Evolutionary conservation across 2,888 invertebrate species (phyloP).

Genomic region (Diadegma fenestrale): DNA sequence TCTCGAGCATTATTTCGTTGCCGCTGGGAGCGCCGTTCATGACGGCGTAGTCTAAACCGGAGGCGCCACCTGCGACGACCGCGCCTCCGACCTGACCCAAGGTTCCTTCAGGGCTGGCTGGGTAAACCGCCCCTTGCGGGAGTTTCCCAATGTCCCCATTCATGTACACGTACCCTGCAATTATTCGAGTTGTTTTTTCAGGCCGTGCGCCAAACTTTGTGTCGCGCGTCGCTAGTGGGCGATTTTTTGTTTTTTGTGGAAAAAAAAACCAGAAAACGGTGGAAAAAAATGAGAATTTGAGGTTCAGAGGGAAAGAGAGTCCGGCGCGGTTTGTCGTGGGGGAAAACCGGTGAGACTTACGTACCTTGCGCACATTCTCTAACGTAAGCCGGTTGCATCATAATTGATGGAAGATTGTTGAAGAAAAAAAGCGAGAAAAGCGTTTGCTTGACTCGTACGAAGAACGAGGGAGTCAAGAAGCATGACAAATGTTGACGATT

Average conservation of each 20-base stretch:
- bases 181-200: conserved; percentile 58
- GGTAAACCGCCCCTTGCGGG: conserved; percentile 90
- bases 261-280: background rate
- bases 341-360: conserved; percentile 5
- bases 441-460: background rate
- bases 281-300: background rate
- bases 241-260: background rate
- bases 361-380: conserved; percentile 34
- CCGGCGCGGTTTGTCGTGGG: background rate
- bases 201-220: background rate
- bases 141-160: conserved; percentile 93
- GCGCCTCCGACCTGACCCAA: conserved; percentile 84
- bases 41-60: conserved; percentile 84
- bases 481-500: conserved; percentile 10
- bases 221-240: no score
- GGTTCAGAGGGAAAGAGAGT: background rate
- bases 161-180: conserved; percentile 91
- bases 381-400: conserved; percentile 38
- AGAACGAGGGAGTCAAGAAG: background rate
- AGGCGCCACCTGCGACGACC: conserved; percentile 77
- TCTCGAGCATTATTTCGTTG: conserved; percentile 82
- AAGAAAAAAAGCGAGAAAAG: conserved; percentile 3
- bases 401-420: conserved; percentile 1
- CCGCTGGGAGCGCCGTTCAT: conserved; percentile 83
- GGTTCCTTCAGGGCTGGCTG: conserved; percentile 88